Conservation (phyloP, 2,113 vertebrate species). For the Sus scrofa region DNA sequence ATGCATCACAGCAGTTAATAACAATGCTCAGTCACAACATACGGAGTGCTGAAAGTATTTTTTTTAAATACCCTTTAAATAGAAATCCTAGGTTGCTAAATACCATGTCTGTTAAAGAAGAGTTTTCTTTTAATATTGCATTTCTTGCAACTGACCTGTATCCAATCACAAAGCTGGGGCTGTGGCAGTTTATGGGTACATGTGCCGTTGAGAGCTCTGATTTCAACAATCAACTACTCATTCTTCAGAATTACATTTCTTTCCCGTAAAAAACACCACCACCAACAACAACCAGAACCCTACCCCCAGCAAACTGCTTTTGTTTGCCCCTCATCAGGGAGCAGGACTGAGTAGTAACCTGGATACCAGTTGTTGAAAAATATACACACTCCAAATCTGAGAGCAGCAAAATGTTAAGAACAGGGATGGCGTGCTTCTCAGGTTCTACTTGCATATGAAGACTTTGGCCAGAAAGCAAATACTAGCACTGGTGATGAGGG, state of each 20-base stretch:
- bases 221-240: background rate
- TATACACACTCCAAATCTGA: background rate
- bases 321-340: rapidly evolving
- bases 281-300: no score
- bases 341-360: rapidly evolving
- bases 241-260: background rate
- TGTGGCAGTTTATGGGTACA: background rate
- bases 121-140: constrained; percentile 50
- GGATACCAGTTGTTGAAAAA: background rate
- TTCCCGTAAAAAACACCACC: background rate
- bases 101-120: constrained; percentile 66
- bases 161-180: background rate
- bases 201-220: background rate
- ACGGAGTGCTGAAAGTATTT: constrained; percentile 15
- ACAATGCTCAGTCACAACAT: constrained; percentile 24
- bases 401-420: background rate
- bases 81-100: constrained; percentile 54
- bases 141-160: constrained; percentile 58
- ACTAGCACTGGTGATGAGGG: background rate
- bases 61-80: constrained; percentile 54
- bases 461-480: background rate
- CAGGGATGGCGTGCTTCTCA: background rate
- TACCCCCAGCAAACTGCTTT: background rate
- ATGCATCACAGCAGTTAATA: constrained; percentile 62
- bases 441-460: background rate